phyloP scores from a whole-genome alignment of 2,113 vertebrate species.

The Pithys albifrons region DNA sequence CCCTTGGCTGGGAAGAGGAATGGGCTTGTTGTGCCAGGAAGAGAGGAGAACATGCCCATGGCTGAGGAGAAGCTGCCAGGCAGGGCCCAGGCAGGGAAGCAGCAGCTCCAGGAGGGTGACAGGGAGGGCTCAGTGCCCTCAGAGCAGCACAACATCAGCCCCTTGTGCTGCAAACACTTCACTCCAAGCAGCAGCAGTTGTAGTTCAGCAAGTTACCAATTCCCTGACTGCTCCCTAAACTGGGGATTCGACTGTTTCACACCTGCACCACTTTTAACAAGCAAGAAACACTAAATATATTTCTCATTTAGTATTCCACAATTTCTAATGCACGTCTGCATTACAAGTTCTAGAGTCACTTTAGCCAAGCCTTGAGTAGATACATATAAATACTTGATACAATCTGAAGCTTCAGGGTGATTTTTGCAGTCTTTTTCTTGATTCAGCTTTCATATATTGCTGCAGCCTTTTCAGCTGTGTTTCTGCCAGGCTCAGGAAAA shows the following conservation, averaged over 20 bases:
- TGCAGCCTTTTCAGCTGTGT: neutral
- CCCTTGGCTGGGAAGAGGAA: neutral
- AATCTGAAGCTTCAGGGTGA: neutral
- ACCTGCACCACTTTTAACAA: neutral
- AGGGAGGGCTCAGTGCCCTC: neutral
- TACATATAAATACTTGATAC: neutral
- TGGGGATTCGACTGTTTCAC: neutral
- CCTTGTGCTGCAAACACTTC: neutral
- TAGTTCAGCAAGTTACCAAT: neutral
- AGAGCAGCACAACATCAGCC: neutral
- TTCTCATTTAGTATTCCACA: neutral
- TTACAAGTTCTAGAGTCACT: neutral
- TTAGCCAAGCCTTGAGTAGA: neutral
- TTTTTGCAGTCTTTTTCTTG: neutral
- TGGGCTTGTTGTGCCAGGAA: neutral
- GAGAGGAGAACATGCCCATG: neutral
- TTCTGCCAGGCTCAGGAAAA: neutral
- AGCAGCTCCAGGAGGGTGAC: neutral
- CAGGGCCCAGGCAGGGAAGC: neutral
- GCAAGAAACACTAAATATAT: neutral
- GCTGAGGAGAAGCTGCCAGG: neutral
- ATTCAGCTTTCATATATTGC: neutral
- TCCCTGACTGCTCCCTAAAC: accelerated
- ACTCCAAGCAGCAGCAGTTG: neutral
- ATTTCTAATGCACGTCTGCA: neutral